Percentiles rank a stretch among this genome's conserved stretches.
Conservation (phyloP, 2,888 invertebrate species). For the Holacanthella duospinosa region DNA sequence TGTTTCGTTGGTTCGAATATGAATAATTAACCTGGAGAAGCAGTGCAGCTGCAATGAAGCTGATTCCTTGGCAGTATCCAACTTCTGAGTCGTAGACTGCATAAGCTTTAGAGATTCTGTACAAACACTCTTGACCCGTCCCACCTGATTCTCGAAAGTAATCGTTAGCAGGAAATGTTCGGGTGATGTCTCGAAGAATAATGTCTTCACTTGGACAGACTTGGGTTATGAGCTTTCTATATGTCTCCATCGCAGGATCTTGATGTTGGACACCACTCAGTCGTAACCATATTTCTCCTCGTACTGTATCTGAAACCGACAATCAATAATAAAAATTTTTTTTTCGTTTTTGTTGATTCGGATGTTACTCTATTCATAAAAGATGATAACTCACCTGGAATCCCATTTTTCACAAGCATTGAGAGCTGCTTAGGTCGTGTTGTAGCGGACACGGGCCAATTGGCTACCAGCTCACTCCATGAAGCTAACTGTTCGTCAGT, state of each 20-base stretch:
- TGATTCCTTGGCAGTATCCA: slow-evolving; percentile 97
- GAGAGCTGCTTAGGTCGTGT: slow-evolving; percentile 68
- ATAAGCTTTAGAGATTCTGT: slow-evolving; percentile 92
- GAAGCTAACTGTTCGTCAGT: slow-evolving; percentile 81
- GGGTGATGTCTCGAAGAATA: slow-evolving; percentile 89
- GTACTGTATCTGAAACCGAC: slow-evolving; percentile 60
- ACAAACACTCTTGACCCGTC: slow-evolving; percentile 83
- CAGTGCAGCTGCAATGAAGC: slow-evolving; percentile 92
- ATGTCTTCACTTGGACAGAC: slow-evolving; percentile 90
- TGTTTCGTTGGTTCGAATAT: too few species aligned
- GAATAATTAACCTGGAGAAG: slow-evolving; percentile 74
- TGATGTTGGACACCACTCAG: slow-evolving; percentile 77
- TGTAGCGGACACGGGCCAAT: slow-evolving; percentile 45
- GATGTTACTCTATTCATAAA: neutral
- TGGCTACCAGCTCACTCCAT: slow-evolving; percentile 79
- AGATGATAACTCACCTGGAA: slow-evolving; percentile 51
- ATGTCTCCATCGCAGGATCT: slow-evolving; percentile 78
- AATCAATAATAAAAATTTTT: neutral
- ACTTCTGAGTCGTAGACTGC: slow-evolving; percentile 95
- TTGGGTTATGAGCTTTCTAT: slow-evolving; percentile 85
- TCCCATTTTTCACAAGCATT: slow-evolving; percentile 66
- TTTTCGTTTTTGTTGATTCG: too few species aligned
- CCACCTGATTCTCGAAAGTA: slow-evolving; percentile 94
- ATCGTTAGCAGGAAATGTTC: slow-evolving; percentile 98
- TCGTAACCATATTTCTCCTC: slow-evolving; percentile 96